These are phyloP conservation scores for Alfaro cultratus DNA, from an alignment of 2,797 vertebrate genomes.

Conservation along the genomic window DNA sequence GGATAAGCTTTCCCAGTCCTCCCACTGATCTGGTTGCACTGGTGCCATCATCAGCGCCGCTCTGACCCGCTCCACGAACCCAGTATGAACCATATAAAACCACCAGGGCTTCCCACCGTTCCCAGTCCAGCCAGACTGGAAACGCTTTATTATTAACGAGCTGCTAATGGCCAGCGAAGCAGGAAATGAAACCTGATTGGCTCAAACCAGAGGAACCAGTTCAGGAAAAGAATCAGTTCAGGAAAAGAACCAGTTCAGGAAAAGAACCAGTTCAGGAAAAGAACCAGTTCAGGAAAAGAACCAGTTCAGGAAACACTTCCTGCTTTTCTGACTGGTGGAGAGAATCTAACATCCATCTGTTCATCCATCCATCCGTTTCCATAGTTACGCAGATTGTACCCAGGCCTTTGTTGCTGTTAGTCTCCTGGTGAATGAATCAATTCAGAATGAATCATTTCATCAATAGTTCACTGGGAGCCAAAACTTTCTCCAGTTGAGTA, in stretches of 20 bases:
- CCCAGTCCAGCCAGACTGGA: neutral
- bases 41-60: neutral
- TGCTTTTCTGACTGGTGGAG: no score
- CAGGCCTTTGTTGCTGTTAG: no score
- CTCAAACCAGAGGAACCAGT: neutral
- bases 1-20: neutral
- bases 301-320: no score
- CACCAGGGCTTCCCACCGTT: neutral
- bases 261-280: no score
- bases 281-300: no score
- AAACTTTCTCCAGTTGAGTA: neutral
- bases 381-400: neutral
- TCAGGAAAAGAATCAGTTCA: neutral
- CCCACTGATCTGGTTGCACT: neutral
- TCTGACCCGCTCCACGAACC: neutral
- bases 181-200: neutral
- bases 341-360: neutral
- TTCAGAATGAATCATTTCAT: neutral
- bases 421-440: neutral
- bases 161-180: neutral
- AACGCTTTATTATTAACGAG: conserved; percentile 1
- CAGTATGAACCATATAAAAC: neutral
- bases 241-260: no score
- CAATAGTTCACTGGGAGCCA: neutral
- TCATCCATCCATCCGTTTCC: neutral